These are phyloP conservation scores for Pangasius macronema DNA, from an alignment of 2,797 vertebrate genomes.

Conservation along the genomic window DNA sequence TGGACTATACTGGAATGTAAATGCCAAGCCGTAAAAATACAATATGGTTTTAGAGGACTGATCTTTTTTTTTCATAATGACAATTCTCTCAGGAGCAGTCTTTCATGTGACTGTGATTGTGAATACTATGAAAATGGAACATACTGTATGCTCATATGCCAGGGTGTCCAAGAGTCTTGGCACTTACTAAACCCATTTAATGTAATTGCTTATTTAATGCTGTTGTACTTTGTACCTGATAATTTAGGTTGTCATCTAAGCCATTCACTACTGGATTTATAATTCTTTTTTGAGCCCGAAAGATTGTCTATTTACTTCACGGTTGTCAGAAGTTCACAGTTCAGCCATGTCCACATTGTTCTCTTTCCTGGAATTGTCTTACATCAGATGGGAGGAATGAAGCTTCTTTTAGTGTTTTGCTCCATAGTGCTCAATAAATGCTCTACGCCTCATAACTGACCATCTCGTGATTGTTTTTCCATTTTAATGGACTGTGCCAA, in stretches of 20 bases:
- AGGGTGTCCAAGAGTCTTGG: background rate
- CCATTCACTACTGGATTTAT: background rate
- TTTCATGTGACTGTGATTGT: background rate
- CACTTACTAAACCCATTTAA: background rate
- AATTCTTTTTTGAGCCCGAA: background rate
- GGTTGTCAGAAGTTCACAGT: background rate
- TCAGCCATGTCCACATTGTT: constrained; percentile 5
- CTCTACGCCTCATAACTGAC: constrained; percentile 34
- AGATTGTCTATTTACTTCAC: background rate
- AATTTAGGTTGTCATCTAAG: background rate
- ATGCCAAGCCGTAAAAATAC: background rate
- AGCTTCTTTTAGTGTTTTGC: constrained; percentile 18
- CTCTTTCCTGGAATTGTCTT: constrained; percentile 22
- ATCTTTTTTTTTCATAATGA: background rate
- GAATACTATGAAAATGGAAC: constrained; percentile 13
- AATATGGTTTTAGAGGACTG: background rate
- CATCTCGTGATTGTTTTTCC: constrained; percentile 50
- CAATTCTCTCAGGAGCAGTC: background rate
- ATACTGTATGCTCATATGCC: background rate
- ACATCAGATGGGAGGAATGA: constrained; percentile 33
- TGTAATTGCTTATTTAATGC: constrained; percentile 5
- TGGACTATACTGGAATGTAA: background rate
- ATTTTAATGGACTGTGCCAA: constrained; percentile 51
- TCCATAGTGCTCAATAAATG: constrained; percentile 34
- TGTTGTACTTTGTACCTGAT: background rate